Evolutionary conservation across 2,888 invertebrate genomes (phyloP).

Genomic region (Chalcis sispes): DNA sequence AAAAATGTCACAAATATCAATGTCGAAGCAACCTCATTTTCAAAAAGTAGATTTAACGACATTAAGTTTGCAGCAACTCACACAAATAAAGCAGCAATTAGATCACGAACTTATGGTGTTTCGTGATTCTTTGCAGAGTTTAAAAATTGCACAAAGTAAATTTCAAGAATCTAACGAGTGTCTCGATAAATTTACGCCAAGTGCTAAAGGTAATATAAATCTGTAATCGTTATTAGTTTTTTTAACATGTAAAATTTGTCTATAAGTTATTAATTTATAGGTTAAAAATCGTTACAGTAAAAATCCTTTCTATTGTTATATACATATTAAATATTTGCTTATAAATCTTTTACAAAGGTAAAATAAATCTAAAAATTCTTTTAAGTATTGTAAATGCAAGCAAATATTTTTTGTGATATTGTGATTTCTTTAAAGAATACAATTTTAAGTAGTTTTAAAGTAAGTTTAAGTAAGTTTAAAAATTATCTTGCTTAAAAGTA

Average conservation of each 20-base stretch:
- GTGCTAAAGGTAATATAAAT: slow-evolving; percentile 84
- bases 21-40: slow-evolving; percentile 81
- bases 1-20: slow-evolving; percentile 78
- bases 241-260: slow-evolving; percentile 18
- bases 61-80: slow-evolving; percentile 87
- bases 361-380: slow-evolving; percentile 1
- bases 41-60: slow-evolving; percentile 89
- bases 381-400: no score
- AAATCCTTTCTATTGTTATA: no score
- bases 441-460: no score
- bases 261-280: slow-evolving; percentile 25
- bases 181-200: slow-evolving; percentile 86
- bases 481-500: no score
- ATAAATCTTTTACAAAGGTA: background rate
- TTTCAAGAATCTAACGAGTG: slow-evolving; percentile 92
- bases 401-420: no score
- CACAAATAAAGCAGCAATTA: slow-evolving; percentile 90
- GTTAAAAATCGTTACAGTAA: slow-evolving; percentile 13
- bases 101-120: slow-evolving; percentile 94
- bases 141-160: slow-evolving; percentile 93
- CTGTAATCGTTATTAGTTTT: slow-evolving; percentile 7
- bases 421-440: no score
- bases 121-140: slow-evolving; percentile 91
- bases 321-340: slow-evolving; percentile 1
- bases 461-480: no score